These are phyloP conservation scores for Polia nebulosa DNA, from an alignment of 2,888 invertebrate species.

Conservation along the genomic window DNA sequence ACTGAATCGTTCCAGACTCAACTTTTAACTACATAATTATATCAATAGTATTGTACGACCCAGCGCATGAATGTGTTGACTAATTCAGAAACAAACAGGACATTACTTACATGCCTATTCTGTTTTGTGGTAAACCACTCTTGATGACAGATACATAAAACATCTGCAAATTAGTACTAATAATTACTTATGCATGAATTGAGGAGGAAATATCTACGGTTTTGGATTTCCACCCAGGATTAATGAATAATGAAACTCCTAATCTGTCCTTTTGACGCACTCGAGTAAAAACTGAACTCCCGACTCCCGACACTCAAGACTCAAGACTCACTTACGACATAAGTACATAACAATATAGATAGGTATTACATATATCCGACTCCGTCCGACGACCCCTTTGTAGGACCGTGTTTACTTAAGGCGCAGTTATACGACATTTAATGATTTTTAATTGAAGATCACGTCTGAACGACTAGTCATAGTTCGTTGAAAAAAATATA, in stretches of 20 bases:
- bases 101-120: constrained; percentile 22
- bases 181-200: not conserved
- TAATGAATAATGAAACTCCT: not conserved
- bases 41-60: not conserved
- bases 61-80: constrained; percentile 26
- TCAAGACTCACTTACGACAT: too few species aligned
- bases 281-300: constrained; percentile 22
- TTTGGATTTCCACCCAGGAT: not conserved
- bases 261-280: not conserved
- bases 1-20: not conserved
- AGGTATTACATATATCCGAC: not conserved
- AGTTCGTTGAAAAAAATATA: too few species aligned
- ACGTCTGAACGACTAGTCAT: too few species aligned
- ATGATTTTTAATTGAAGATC: too few species aligned
- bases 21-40: not conserved
- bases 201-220: not conserved
- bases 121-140: constrained; percentile 1
- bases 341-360: not conserved
- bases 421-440: too few species aligned
- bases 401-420: not conserved
- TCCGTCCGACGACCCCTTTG: too few species aligned
- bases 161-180: constrained; percentile 1
- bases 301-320: too few species aligned
- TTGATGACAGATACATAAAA: not conserved
- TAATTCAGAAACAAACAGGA: constrained; percentile 34